Percentiles rank a stretch among this genome's conserved stretches.
phyloP scores from a whole-genome alignment of 2,888 invertebrate species.

The Cephus sareptanus region DNA sequence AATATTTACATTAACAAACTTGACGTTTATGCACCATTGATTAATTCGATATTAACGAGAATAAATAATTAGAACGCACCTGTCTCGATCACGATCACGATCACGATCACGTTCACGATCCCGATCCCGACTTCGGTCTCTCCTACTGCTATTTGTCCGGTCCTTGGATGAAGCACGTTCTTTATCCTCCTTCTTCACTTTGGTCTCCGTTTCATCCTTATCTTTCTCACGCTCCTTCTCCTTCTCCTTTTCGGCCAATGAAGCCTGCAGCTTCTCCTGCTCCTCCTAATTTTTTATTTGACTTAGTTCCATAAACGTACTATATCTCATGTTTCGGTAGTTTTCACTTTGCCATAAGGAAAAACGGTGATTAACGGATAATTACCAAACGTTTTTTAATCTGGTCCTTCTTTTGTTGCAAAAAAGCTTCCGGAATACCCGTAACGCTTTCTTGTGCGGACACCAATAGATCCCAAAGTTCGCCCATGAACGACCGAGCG shows the following conservation, averaged over 20 bases:
- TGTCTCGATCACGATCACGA: slow-evolving; percentile 59
- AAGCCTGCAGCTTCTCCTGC: slow-evolving; percentile 78
- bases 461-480: slow-evolving; percentile 94
- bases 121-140: slow-evolving; percentile 63
- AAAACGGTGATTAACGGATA: slow-evolving; percentile 16
- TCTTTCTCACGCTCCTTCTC: slow-evolving; percentile 67
- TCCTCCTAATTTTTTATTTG: slow-evolving; percentile 71
- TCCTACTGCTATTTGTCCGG: slow-evolving; percentile 38
- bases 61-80: slow-evolving; percentile 38
- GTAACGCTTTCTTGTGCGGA: slow-evolving; percentile 96
- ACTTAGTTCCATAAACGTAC: too few species aligned
- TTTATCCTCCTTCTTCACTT: slow-evolving; percentile 60
- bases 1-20: neutral
- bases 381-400: slow-evolving; percentile 87
- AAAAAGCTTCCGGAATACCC: slow-evolving; percentile 94
- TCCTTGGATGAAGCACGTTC: slow-evolving; percentile 61
- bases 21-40: neutral
- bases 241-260: slow-evolving; percentile 68
- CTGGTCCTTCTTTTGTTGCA: slow-evolving; percentile 97
- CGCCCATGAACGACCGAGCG: slow-evolving; percentile 96
- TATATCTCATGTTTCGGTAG: too few species aligned
- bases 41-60: neutral
- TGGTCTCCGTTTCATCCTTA: slow-evolving; percentile 57
- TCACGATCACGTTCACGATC: slow-evolving; percentile 63
- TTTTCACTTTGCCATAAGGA: too few species aligned